Evolutionary conservation across 2,113 vertebrate genomes (phyloP).

Genomic region (Brienomyrus longianalis): DNA sequence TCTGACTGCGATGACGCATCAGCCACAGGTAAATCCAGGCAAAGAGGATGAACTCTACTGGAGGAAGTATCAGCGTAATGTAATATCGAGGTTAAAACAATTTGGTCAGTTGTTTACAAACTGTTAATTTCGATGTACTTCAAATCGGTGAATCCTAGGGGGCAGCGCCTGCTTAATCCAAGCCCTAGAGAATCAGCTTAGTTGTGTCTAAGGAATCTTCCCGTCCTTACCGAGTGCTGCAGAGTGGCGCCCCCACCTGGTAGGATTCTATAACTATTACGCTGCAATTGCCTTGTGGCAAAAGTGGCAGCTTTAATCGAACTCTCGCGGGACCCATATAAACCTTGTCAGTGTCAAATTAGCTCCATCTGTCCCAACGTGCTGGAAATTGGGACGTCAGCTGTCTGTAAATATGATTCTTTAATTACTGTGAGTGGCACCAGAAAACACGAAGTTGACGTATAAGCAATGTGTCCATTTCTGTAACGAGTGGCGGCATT

Average conservation of each 20-base stretch:
- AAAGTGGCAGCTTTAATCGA: background rate
- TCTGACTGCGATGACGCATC: background rate
- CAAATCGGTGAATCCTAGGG: background rate
- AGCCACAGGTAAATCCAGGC: background rate
- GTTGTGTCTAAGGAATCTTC: background rate
- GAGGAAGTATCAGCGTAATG: slow-evolving; percentile 28
- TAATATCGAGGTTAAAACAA: background rate
- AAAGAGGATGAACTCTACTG: background rate
- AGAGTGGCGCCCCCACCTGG: background rate
- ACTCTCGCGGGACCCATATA: background rate
- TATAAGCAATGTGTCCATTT: background rate
- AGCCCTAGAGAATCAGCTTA: background rate
- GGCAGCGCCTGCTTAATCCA: background rate
- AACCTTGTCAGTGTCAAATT: background rate
- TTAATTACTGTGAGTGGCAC: background rate
- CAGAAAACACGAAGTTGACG: background rate
- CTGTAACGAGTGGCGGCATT: background rate
- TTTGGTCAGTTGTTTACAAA: background rate
- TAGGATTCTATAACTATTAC: background rate
- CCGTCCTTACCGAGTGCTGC: background rate
- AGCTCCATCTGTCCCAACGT: background rate
- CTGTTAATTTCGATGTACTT: background rate
- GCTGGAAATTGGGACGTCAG: background rate
- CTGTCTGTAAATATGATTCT: background rate
- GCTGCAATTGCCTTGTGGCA: background rate